Percentiles rank a stretch among this genome's conserved stretches.
Evolutionary conservation across 2,888 invertebrate species (phyloP).

Genomic region (Euspilapteryx auroguttella): DNA sequence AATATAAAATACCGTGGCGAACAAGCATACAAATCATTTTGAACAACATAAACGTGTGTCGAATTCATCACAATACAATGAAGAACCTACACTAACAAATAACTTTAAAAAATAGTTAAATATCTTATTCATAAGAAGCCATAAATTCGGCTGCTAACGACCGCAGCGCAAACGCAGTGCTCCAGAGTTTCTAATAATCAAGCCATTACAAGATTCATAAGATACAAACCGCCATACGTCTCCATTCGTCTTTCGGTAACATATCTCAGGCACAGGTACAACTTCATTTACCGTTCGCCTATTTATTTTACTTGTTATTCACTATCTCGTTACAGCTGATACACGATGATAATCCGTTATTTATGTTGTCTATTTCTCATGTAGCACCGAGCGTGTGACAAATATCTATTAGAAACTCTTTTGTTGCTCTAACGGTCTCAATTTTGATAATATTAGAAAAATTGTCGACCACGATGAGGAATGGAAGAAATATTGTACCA

Average conservation of each 20-base stretch:
- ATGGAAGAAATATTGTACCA: conserved; percentile 39
- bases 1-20: too few relatives aligned
- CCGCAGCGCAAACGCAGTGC: too few relatives aligned
- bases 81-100: too few relatives aligned
- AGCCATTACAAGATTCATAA: conserved; percentile 19
- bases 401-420: conserved; percentile 36
- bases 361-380: conserved; percentile 47
- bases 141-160: too few relatives aligned
- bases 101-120: too few relatives aligned
- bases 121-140: too few relatives aligned
- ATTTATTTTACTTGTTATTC: conserved; percentile 42
- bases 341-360: conserved; percentile 54
- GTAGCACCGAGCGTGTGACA: conserved; percentile 15
- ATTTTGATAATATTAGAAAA: conserved; percentile 50
- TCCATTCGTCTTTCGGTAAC: conserved; percentile 10
- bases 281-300: conserved; percentile 45
- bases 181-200: conserved; percentile 14
- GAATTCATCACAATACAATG: too few relatives aligned
- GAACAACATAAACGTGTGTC: too few relatives aligned
- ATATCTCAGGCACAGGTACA: conserved; percentile 18
- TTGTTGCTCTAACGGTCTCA: conserved; percentile 48
- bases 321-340: conserved; percentile 43
- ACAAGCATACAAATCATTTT: too few relatives aligned
- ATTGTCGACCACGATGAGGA: conserved; percentile 30
- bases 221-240: conserved; percentile 14